Evolutionary conservation across 2,113 vertebrate species (phyloP), one percentile per base, ranked within the genome.

Genomic region (Ramphastos sulfuratus): DNA sequence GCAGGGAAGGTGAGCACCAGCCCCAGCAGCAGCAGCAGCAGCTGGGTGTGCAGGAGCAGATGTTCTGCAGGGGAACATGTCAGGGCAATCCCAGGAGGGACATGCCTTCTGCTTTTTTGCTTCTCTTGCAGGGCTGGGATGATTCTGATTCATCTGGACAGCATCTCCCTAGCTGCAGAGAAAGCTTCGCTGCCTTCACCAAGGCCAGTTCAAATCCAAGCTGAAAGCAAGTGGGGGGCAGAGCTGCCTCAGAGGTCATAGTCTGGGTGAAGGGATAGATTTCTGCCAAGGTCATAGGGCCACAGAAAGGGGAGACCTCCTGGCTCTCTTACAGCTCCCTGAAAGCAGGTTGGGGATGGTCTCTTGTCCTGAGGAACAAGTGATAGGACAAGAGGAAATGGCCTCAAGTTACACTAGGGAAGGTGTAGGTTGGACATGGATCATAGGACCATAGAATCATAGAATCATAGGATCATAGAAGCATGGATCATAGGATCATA

Each of bases 21-120:
- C 37, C 16, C 35, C 2, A 3, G 76, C 55, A 15, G 74, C 52
- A 25, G 81, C 56, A 82, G 89, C 81, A 52, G 72, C 59, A 61
- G 42, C 60, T 59, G 76, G 70, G 46, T 64, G 87, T 61, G 92
- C 65, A 44, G 55, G 59, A 90, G 87, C 92, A 95, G 96, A 90
- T 95, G 90, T 95, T 95, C 82, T 52, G 55, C 77, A 46, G 64
- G 72, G 66, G 72, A 86, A 88, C 54, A 3, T 94, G 93, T 94
- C 10, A 0, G 89, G 92, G 64, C 92, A 1, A 63, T 91, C 83
- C 90, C 69, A n/a, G 9, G 35, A 70, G 79, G 39, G 35, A 16
- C 42, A 2, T 7, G 33, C 10, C 15, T 46, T 42, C 75, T 61
- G 39, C 2, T 52, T 52, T 37, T 69, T 33, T 42, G 16, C 44